Percentiles rank a stretch among this genome's conserved stretches.
These are phyloP conservation scores for Tautogolabrus adspersus DNA, from an alignment of 2,113 vertebrate genomes.

Conservation along the genomic window DNA sequence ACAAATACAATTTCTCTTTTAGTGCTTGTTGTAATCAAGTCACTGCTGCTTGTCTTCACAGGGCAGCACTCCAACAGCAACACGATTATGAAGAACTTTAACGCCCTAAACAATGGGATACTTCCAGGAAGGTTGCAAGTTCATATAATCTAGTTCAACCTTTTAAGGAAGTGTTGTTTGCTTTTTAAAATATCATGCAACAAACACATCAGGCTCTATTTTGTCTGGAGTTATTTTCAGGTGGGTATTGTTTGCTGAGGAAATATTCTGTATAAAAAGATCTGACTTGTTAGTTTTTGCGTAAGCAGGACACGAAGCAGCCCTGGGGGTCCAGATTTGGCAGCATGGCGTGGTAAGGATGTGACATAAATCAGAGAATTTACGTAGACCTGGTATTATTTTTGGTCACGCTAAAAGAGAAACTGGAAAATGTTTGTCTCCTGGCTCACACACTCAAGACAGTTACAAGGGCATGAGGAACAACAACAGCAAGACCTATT, in stretches of 20 bases:
- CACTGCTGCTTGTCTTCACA: not conserved
- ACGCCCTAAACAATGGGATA: conserved; percentile 24
- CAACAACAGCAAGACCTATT: not conserved
- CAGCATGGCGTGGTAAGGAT: conserved; percentile 72
- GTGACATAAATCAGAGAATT: conserved; percentile 63
- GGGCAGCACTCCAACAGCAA: conserved; percentile 9
- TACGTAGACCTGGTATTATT: conserved; percentile 65
- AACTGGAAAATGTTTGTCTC: conserved; percentile 63
- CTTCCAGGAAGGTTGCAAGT: conserved; percentile 57
- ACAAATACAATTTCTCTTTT: conserved; percentile 21
- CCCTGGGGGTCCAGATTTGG: conserved; percentile 73
- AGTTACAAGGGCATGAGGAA: conserved; percentile 28
- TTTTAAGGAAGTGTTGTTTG: conserved; percentile 51
- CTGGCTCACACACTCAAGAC: not conserved
- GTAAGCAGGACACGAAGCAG: conserved; percentile 52
- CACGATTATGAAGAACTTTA: conserved; percentile 6
- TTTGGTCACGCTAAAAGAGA: conserved; percentile 65
- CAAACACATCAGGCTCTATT: conserved; percentile 49
- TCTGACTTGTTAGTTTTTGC: conserved; percentile 36
- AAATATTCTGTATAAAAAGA: conserved; percentile 48
- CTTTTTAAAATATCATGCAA: conserved; percentile 2
- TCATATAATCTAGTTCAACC: conserved; percentile 45
- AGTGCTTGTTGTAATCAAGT: conserved; percentile 6
- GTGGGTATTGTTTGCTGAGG: conserved; percentile 69
- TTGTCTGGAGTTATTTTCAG: conserved; percentile 73